Conservation (phyloP, 2,888 invertebrate genomes). For the Zele albiditarsus region DNA sequence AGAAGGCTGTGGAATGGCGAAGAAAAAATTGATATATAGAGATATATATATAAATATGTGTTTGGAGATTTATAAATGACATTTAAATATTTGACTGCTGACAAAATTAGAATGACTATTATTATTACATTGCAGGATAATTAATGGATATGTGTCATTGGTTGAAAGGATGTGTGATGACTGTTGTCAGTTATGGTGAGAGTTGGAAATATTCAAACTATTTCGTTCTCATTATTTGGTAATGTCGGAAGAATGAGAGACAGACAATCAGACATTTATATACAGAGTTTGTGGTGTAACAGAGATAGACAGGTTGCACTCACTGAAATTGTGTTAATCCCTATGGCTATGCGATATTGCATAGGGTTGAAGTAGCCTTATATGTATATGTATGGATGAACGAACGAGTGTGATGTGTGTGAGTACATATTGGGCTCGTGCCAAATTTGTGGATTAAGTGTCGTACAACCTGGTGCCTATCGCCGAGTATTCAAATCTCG, state of each 20-base stretch:
- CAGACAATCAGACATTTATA: conserved; percentile 55
- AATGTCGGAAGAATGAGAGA: conserved; percentile 41
- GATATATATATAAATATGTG: not conserved
- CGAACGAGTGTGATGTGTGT: conserved; percentile 36
- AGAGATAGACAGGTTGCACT: conserved; percentile 1
- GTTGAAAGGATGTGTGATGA: conserved; percentile 6
- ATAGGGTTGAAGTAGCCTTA: conserved; percentile 44
- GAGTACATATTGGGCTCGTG: conserved; percentile 35
- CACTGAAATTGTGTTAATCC: conserved; percentile 20
- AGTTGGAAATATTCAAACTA: conserved; percentile 66
- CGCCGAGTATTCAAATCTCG: conserved; percentile 16
- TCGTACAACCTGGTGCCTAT: conserved; percentile 31
- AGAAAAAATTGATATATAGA: not conserved
- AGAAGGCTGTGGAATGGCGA: not conserved
- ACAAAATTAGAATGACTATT: conserved; percentile 47
- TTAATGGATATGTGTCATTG: conserved; percentile 20
- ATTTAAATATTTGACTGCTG: not conserved
- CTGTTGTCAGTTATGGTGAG: not conserved
- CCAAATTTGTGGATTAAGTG: conserved; percentile 44
- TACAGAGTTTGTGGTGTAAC: not conserved
- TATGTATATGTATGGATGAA: conserved; percentile 19
- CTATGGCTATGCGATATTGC: conserved; percentile 40
- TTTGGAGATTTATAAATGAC: not conserved
- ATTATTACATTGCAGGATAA: not conserved
- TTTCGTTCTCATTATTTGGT: conserved; percentile 59